Percentiles rank a stretch among this genome's conserved stretches.
Evolutionary conservation across 1,140 invertebrate genomes (phyloP).

Genomic region (Leptestheria dahalacensis): DNA sequence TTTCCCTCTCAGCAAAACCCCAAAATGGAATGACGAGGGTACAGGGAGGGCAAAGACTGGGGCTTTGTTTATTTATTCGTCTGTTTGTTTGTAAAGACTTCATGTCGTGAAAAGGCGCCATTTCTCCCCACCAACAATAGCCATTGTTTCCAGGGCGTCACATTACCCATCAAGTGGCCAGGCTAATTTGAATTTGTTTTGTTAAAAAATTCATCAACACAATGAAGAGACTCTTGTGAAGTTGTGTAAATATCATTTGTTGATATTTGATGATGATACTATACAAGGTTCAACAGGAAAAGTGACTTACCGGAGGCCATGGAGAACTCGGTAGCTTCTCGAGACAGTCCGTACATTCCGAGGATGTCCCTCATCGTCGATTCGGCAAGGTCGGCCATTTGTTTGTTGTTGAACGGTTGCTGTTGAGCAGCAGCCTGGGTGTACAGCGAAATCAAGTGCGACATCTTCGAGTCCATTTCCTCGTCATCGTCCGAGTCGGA

Average conservation of each 20-base stretch:
- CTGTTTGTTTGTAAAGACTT: not conserved
- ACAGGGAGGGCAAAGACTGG: not conserved
- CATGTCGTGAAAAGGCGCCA: not conserved
- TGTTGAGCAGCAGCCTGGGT: slow-evolving; percentile 24
- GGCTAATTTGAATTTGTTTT: not conserved
- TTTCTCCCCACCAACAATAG: not conserved
- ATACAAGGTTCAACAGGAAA: not conserved
- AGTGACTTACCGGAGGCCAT: not conserved
- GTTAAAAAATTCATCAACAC: not conserved
- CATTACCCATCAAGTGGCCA: not conserved
- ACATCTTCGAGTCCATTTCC: slow-evolving; percentile 25
- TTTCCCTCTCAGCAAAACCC: not conserved
- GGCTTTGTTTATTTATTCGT: not conserved
- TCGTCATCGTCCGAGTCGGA: slow-evolving; percentile 26
- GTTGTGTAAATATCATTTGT: too few relatives aligned
- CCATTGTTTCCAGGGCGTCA: not conserved
- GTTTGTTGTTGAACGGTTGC: slow-evolving; percentile 12
- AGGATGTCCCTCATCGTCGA: slow-evolving; percentile 57
- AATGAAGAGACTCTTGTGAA: too few relatives aligned
- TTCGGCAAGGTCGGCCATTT: slow-evolving; percentile 51
- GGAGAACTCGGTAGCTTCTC: slow-evolving; percentile 17
- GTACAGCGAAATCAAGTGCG: slow-evolving; percentile 16
- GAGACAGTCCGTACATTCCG: slow-evolving; percentile 46
- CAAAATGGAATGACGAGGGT: not conserved
- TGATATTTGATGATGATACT: too few relatives aligned